phyloP scores from a whole-genome alignment of 1,140 invertebrate genomes.

The Drosophila elegans region DNA sequence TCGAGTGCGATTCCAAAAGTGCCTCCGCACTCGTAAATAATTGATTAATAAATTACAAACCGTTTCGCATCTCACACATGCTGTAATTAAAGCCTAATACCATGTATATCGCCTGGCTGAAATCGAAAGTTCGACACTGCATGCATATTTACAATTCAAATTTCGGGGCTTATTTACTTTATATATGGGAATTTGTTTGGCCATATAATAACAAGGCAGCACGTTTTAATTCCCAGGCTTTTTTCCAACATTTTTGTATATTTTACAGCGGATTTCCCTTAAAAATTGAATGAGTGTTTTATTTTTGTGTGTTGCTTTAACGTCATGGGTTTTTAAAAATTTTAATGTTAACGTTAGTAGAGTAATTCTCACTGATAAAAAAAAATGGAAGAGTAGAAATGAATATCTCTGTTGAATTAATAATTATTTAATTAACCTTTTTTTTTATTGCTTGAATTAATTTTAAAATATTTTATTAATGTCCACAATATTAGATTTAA shows the following conservation, averaged over 20 bases:
- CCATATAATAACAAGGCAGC: constrained; percentile 1
- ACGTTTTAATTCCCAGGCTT: constrained; percentile 2
- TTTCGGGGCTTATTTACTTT: not conserved
- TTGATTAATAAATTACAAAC: constrained; percentile 48
- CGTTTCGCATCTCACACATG: constrained; percentile 29
- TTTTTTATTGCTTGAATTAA: not conserved
- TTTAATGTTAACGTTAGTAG: no score
- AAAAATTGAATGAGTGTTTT: no score
- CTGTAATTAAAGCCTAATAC: constrained; percentile 21
- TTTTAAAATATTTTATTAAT: no score
- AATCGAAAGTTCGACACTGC: not conserved
- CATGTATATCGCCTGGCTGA: not conserved
- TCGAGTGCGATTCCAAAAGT: constrained; percentile 14
- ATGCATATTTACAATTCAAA: constrained; percentile 1
- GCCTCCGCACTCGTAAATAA: constrained; percentile 28
- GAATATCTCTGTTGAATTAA: no score
- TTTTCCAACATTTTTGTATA: no score
- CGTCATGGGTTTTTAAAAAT: no score
- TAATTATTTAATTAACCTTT: not conserved
- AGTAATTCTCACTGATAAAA: no score
- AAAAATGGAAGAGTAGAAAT: no score
- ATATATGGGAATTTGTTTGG: not conserved
- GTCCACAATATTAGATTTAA: no score
- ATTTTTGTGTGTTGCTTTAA: no score
- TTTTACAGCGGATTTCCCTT: no score